Evolutionary conservation across 2,797 vertebrate species (phyloP).

Genomic region (Leptodactylus fallax): DNA sequence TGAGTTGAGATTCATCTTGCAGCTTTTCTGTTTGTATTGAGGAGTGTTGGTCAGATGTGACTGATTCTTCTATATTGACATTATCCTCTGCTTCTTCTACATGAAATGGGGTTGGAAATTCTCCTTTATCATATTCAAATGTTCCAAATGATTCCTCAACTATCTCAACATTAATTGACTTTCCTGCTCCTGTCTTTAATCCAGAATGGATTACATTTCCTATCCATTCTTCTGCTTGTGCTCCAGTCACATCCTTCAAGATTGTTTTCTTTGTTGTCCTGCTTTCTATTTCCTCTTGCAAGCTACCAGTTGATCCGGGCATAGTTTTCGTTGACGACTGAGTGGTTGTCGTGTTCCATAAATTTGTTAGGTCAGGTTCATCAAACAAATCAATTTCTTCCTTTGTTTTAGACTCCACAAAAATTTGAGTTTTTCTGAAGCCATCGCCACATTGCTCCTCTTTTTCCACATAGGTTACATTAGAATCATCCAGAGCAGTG

Average conservation of each 20-base stretch:
- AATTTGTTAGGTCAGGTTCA: conserved; percentile 74
- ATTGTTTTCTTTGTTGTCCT: conserved; percentile 80
- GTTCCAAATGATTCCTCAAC: conserved; percentile 85
- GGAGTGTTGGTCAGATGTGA: conserved; percentile 65
- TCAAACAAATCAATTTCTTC: conserved; percentile 83
- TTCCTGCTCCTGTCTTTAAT: conserved; percentile 75
- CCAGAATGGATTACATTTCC: conserved; percentile 82
- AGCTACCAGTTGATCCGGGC: conserved; percentile 71
- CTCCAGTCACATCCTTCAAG: conserved; percentile 79
- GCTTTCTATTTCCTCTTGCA: conserved; percentile 74
- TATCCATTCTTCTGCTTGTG: conserved; percentile 82
- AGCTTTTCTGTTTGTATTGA: conserved; percentile 16
- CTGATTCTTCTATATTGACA: conserved; percentile 59
- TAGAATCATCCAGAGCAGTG: conserved; percentile 80
- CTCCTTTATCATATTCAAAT: conserved; percentile 72
- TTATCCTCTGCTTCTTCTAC: conserved; percentile 89
- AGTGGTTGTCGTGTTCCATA: conserved; percentile 79
- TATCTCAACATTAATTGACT: conserved; percentile 88
- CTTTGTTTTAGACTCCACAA: conserved; percentile 86
- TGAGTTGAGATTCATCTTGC: conserved; percentile 65
- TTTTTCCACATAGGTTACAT: conserved; percentile 84
- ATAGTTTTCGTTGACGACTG: conserved; percentile 79
- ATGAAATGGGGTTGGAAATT: conserved; percentile 79
- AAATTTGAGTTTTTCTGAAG: conserved; percentile 84
- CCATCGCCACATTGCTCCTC: conserved; percentile 81